A percentile compares a stretch with the other conserved stretches of the same genome.
Evolutionary conservation across 2,797 vertebrate genomes (phyloP).

Genomic region (Danio kyathit): DNA sequence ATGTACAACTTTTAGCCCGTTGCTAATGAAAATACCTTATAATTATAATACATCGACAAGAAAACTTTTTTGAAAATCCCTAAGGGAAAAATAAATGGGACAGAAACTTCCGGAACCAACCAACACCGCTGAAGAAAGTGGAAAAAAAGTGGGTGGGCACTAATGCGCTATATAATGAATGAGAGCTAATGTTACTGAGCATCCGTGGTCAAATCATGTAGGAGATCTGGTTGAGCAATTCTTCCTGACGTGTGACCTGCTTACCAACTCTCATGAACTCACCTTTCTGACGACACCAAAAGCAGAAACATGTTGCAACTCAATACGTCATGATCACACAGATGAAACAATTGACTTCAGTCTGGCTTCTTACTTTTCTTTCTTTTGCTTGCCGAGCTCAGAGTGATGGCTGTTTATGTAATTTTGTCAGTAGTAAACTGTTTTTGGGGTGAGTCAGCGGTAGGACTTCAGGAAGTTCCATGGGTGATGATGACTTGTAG

Average conservation of each 20-base stretch:
- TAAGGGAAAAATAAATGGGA: no score
- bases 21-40: no score
- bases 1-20: no score
- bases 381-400: background rate
- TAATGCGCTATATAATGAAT: no score
- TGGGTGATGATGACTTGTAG: conserved; percentile 64
- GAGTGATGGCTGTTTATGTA: conserved; percentile 56
- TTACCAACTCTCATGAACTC: conserved; percentile 6
- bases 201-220: background rate
- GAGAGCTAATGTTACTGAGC: background rate
- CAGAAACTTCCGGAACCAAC: no score
- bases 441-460: conserved; percentile 71
- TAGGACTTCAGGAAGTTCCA: conserved; percentile 68
- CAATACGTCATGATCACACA: conserved; percentile 52
- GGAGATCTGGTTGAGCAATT: conserved; percentile 48
- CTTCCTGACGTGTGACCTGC: conserved; percentile 15
- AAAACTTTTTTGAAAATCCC: no score
- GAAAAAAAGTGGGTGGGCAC: no score
- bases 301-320: conserved; percentile 21
- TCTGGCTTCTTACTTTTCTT: conserved; percentile 34
- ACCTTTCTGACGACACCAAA: conserved; percentile 13
- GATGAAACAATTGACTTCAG: conserved; percentile 52
- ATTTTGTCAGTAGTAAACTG: conserved; percentile 51
- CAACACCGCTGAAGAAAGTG: no score
- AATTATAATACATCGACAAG: no score